Base-by-base conservation (phyloP, 2,797 vertebrate genomes). In the Scarus forsteni region DNA sequence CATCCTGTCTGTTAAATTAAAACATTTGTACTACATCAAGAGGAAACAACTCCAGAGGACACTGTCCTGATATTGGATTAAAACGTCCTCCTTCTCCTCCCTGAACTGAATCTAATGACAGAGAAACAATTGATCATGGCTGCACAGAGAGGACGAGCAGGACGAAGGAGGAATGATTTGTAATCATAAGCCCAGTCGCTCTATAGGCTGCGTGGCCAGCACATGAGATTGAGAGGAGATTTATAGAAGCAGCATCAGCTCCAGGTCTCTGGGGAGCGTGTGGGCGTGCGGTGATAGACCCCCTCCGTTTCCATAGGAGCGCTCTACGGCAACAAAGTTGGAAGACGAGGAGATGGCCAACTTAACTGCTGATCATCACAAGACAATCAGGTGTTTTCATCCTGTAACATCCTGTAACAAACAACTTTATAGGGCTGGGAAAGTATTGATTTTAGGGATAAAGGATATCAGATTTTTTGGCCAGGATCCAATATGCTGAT, bases 251-350 rank as follows among this genome's bases (percentile, higher is more conserved):
- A 64, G 83, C 79, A 64, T 80, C 79, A 79, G 87, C 75, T 85
- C 64, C 59, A 15, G 59, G 70, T 87, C 87, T 88, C 88, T 61
- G 44, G 80, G 77, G 88, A 93, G 71, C 8, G 75, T 81, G 93
- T 94, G 91, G 94, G 91, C 88, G 81, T 81, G 67, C 59, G 79
- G 83, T 80, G 75, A 92, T 80, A 82, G 87, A 88, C 84, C 85
- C 80, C 73, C 82, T 83, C 67, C 14, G 84, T 93, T 93, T 90
- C 92, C 88, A 93, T 92, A 92, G 92, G 90, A 92, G 88, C 88
- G 65, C 54, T 66, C 54, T 70, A 84, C 39, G 5, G 79, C 74
- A 86, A 81, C 70, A 60, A 70, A 89, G 75, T 66, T 84, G 78
- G 78, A 77, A 76, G 55, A 66, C 56, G 56, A 66, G 60, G 52